phyloP scores from a whole-genome alignment of 92 coral and sea anemone genomes.

The Epizoanthus rinbou region DNA sequence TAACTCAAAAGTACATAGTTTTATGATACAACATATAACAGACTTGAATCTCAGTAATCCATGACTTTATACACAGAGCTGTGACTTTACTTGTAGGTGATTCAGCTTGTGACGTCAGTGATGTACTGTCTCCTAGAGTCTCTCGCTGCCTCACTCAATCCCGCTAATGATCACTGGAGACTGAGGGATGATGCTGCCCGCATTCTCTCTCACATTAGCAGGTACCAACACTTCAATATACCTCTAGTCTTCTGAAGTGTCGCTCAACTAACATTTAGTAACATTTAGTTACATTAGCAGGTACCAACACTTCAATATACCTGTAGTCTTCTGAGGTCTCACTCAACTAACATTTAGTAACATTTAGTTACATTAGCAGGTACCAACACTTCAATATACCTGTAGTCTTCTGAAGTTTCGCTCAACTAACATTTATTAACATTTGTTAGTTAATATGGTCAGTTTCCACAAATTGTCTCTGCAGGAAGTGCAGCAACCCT shows the following conservation, averaged over 20 bases:
- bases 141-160: conserved; percentile 84
- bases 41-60: too few species aligned
- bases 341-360: not conserved
- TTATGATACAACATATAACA: not conserved
- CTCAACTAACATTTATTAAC: not conserved
- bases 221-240: conserved; percentile 44
- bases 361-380: too few species aligned
- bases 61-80: not conserved
- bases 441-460: not conserved
- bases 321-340: not conserved
- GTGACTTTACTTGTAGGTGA: conserved; percentile 63
- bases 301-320: not conserved
- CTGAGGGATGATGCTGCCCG: conserved; percentile 87
- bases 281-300: not conserved
- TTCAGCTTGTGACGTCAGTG: conserved; percentile 92
- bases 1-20: not conserved
- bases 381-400: not conserved
- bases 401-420: not conserved
- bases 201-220: conserved; percentile 81
- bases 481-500: conserved; percentile 90
- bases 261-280: not conserved
- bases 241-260: not conserved
- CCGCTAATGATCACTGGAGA: conserved; percentile 93
- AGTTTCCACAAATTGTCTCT: not conserved
- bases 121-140: conserved; percentile 94